Conservation (phyloP, 2,888 invertebrate species). For the Holacanthella duospinosa region DNA sequence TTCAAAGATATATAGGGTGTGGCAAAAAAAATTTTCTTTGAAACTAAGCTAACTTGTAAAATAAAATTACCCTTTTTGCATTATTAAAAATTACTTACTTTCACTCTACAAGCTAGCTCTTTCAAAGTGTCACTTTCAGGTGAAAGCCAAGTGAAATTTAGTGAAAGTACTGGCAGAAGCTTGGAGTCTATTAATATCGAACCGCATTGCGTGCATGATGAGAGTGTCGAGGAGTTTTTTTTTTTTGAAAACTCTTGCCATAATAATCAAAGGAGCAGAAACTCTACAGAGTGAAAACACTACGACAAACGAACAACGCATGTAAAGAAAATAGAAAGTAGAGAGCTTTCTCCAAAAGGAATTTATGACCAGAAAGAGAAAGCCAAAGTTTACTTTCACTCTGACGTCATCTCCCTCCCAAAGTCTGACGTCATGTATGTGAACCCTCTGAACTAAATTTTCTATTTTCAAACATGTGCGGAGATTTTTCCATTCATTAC, state of each 20-base stretch:
- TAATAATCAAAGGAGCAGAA: neutral
- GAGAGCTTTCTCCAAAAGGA: conserved; percentile 1
- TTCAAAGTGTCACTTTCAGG: neutral
- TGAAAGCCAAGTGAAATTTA: neutral
- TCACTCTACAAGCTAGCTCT: too few species aligned
- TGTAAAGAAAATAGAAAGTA: neutral
- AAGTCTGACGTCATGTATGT: neutral
- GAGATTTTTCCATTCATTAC: too few species aligned
- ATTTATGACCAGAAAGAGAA: conserved; percentile 16
- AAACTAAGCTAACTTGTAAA: too few species aligned
- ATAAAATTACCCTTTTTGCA: too few species aligned
- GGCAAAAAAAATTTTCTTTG: too few species aligned
- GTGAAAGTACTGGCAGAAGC: neutral
- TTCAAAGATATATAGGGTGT: too few species aligned
- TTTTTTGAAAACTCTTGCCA: neutral
- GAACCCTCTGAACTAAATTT: too few species aligned
- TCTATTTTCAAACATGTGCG: too few species aligned
- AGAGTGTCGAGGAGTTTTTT: neutral
- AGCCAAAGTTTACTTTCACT: conserved; percentile 15
- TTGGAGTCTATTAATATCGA: neutral
- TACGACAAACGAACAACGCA: too few species aligned
- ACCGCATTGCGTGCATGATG: neutral
- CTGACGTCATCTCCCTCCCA: conserved; percentile 16
- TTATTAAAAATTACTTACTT: too few species aligned
- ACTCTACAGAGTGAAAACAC: neutral